Conservation (phyloP, 2,888 invertebrate species). For the Poecilobothrus nobilitatus region DNA sequence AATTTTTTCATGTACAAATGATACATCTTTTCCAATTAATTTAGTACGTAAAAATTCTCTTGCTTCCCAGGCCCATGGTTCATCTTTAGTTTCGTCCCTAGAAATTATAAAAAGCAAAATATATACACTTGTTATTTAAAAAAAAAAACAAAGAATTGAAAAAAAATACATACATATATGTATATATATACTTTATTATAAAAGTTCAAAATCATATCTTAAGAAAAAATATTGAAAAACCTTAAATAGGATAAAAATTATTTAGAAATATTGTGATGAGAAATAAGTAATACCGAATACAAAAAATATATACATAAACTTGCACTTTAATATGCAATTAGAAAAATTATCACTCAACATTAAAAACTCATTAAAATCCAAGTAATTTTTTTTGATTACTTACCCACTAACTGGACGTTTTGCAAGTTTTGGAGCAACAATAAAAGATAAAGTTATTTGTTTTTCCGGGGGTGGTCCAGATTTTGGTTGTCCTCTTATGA, state of each 20-base stretch:
- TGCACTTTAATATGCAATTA: too few species aligned
- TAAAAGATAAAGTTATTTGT: conserved; percentile 80
- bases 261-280: too few species aligned
- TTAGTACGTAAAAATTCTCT: conserved; percentile 90
- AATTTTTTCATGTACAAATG: conserved; percentile 75
- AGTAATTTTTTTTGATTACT: too few species aligned
- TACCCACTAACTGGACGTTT: conserved; percentile 56
- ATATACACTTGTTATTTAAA: conserved; percentile 7
- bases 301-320: too few species aligned
- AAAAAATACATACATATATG: neutral
- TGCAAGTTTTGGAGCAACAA: conserved; percentile 86
- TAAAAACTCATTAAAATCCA: too few species aligned
- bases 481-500: conserved; percentile 75
- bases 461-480: conserved; percentile 88
- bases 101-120: conserved; percentile 37
- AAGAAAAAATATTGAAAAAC: too few species aligned
- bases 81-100: conserved; percentile 67
- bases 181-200: too few species aligned
- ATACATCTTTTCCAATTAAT: conserved; percentile 82
- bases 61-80: conserved; percentile 97
- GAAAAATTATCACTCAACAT: too few species aligned
- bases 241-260: too few species aligned
- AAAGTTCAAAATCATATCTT: too few species aligned
- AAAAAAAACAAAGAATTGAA: conserved; percentile 13
- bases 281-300: too few species aligned